Percentiles rank a stretch among this genome's conserved stretches.
phyloP scores from a whole-genome alignment of 2,888 invertebrate genomes.

The Campaea margaritaria region DNA sequence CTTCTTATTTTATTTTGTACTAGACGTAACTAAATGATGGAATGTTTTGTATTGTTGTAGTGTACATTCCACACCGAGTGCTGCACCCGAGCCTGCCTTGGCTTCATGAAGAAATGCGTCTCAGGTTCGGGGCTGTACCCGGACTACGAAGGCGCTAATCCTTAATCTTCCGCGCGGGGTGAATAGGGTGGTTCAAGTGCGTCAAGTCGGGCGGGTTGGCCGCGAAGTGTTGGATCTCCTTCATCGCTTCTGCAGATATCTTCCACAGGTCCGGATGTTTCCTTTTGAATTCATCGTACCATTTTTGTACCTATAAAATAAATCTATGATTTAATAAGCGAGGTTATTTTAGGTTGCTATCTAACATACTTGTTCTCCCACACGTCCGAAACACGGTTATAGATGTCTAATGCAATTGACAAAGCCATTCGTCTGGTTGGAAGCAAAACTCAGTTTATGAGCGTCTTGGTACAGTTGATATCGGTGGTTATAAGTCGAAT shows the following conservation, averaged over 20 bases:
- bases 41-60: conserved; percentile 48
- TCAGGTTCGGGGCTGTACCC: conserved; percentile 42
- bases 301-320: conserved; percentile 79
- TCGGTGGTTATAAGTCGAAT: too few relatives aligned
- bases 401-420: too few relatives aligned
- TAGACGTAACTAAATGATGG: too few relatives aligned
- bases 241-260: conserved; percentile 88
- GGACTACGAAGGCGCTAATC: conserved; percentile 4
- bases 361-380: background rate
- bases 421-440: too few relatives aligned
- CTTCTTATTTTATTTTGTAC: conserved; percentile 9
- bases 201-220: conserved; percentile 88
- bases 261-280: conserved; percentile 89
- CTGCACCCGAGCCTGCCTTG: conserved; percentile 64
- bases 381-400: too few relatives aligned
- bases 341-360: background rate
- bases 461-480: too few relatives aligned
- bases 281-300: conserved; percentile 89
- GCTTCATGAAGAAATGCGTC: conserved; percentile 68
- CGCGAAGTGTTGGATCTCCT: conserved; percentile 87
- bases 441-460: too few relatives aligned
- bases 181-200: conserved; percentile 27
- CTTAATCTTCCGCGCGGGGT: conserved; percentile 19
- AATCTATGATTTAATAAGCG: background rate
- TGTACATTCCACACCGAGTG: conserved; percentile 65